phyloP scores from a whole-genome alignment of 1,140 invertebrate species.

The Diabrotica virgifera region DNA sequence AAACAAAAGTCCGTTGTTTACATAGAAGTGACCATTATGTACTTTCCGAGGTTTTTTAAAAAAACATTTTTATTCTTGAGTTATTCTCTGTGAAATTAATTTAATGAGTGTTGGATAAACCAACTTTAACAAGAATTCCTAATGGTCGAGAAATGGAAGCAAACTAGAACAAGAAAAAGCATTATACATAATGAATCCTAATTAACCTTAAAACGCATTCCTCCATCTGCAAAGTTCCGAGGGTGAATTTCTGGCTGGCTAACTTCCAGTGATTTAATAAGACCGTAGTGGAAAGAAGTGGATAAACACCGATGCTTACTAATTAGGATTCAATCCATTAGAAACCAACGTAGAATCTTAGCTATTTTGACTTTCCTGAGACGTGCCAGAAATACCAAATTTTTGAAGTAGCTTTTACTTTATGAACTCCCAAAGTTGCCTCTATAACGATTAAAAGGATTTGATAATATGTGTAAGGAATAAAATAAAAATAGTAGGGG shows the following conservation, averaged over 20 bases:
- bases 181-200: background rate
- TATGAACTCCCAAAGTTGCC: too few species aligned
- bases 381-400: background rate
- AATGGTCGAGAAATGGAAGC: background rate
- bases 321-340: background rate
- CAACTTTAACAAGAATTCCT: background rate
- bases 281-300: background rate
- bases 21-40: too few species aligned
- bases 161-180: background rate
- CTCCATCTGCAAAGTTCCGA: background rate
- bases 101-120: background rate
- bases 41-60: too few species aligned
- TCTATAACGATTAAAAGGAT: too few species aligned
- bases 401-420: background rate
- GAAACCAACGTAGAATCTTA: background rate
- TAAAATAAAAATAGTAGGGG: too few species aligned
- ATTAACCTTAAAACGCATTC: slow-evolving; percentile 1
- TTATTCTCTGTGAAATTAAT: too few species aligned
- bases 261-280: slow-evolving; percentile 2
- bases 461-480: too few species aligned
- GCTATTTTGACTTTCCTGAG: background rate
- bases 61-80: too few species aligned
- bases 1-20: too few species aligned
- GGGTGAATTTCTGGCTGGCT: background rate
- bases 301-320: background rate